phyloP scores from a whole-genome alignment of 2,113 vertebrate genomes.

The Catagonus wagneri region DNA sequence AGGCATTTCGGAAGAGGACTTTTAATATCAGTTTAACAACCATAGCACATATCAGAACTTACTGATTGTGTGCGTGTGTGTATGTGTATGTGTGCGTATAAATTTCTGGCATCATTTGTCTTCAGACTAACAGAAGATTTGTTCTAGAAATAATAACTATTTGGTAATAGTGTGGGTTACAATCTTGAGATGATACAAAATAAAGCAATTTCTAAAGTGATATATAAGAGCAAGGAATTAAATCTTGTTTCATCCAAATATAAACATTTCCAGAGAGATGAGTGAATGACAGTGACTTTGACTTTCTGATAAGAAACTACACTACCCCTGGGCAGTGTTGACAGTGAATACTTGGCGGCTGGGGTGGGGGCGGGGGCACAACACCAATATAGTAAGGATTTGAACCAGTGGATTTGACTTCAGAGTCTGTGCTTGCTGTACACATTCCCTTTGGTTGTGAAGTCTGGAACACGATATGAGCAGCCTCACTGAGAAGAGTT shows the following conservation, averaged over 20 bases:
- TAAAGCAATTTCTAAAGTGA: constrained; percentile 35
- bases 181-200: not conserved
- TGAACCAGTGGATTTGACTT: not conserved
- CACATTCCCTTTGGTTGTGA: not conserved
- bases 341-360: too few relatives aligned
- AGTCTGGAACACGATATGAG: not conserved
- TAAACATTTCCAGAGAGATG: not conserved
- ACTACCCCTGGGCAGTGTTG: not conserved
- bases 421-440: not conserved
- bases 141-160: constrained; percentile 44
- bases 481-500: not conserved
- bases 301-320: not conserved
- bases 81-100: not conserved
- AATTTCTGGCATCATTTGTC: constrained; percentile 30
- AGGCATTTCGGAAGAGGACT: not conserved
- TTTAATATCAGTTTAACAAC: constrained; percentile 20
- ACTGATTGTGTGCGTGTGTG: not conserved
- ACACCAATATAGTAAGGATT: accelerated
- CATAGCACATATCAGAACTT: not conserved
- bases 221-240: not conserved
- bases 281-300: not conserved
- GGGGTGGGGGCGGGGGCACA: too few relatives aligned
- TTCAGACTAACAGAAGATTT: constrained; percentile 24
- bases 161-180: not conserved
- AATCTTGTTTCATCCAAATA: not conserved